Percentiles rank a stretch among this genome's conserved stretches.
Conservation (phyloP, 1,140 invertebrate genomes). For the Popillia japonica region DNA sequence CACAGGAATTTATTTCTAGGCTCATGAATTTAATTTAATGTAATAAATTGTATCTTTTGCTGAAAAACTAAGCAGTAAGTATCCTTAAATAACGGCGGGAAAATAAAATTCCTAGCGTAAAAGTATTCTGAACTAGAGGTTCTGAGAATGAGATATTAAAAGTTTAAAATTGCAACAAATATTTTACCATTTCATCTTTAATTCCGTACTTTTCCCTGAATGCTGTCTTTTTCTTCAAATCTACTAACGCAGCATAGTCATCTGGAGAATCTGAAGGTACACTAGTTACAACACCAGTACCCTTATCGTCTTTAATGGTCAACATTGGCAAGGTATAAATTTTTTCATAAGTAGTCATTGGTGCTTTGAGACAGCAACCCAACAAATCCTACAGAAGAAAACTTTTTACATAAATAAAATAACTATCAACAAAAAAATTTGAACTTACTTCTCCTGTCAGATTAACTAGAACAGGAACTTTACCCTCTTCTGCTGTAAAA, state of each 20-base stretch:
- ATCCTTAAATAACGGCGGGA: too few species aligned
- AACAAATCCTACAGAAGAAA: conserved; percentile 71
- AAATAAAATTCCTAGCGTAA: too few species aligned
- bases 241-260: conserved; percentile 94
- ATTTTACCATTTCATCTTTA: conserved; percentile 87
- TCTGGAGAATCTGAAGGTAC: conserved; percentile 99
- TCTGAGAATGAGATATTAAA: too few species aligned
- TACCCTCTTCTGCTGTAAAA: conserved; percentile 83
- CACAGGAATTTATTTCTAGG: too few species aligned
- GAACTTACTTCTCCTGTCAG: conserved; percentile 76
- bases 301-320: conserved; percentile 97
- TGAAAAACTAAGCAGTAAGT: too few species aligned
- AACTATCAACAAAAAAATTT: neutral
- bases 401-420: neutral
- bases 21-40: too few species aligned
- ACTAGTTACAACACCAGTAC: conserved; percentile 97
- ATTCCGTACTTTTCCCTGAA: conserved; percentile 94
- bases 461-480: conserved; percentile 75
- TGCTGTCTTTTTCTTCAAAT: conserved; percentile 96
- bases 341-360: conserved; percentile 80
- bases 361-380: conserved; percentile 80
- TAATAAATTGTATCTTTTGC: too few species aligned
- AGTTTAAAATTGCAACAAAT: too few species aligned
- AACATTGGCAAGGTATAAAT: conserved; percentile 98
- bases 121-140: too few species aligned